Evolutionary conservation across 2,888 invertebrate species (phyloP).

Genomic region (Folsomia candida): DNA sequence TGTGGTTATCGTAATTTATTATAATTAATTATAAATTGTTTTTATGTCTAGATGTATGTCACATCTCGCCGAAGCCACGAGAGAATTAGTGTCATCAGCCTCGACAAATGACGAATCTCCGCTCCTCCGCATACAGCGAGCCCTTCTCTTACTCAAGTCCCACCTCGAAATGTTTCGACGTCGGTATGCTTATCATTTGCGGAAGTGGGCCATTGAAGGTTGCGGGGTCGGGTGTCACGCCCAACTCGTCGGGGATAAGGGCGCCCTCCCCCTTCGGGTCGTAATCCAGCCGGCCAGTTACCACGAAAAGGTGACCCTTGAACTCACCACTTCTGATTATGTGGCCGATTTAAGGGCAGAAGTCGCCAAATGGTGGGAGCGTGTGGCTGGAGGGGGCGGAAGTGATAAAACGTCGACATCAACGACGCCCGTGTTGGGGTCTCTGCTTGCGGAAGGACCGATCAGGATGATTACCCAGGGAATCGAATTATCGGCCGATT

Average conservation of each 20-base stretch:
- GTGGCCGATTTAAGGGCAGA: slow-evolving; percentile 90
- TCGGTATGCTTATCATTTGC: slow-evolving; percentile 81
- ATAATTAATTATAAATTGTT: neutral
- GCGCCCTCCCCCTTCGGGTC: slow-evolving; percentile 70
- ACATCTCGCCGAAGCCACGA: slow-evolving; percentile 78
- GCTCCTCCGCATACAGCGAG: slow-evolving; percentile 84
- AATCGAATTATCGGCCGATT: slow-evolving; percentile 86
- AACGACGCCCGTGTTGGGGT: slow-evolving; percentile 62
- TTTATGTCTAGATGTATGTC: slow-evolving; percentile 71
- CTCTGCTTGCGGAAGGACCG: slow-evolving; percentile 71
- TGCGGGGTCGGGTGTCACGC: slow-evolving; percentile 76
- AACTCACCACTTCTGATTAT: slow-evolving; percentile 79
- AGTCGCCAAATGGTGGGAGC: slow-evolving; percentile 93
- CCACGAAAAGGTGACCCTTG: slow-evolving; percentile 76
- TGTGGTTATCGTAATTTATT: neutral
- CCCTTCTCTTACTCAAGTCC: slow-evolving; percentile 79
- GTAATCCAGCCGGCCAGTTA: slow-evolving; percentile 72
- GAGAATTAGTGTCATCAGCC: slow-evolving; percentile 60
- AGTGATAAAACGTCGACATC: slow-evolving; percentile 28
- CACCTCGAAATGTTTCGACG: slow-evolving; percentile 89
- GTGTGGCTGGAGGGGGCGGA: neutral
- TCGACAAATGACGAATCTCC: slow-evolving; percentile 70
- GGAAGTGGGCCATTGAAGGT: slow-evolving; percentile 84
- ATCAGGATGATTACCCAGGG: slow-evolving; percentile 85
- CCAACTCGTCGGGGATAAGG: slow-evolving; percentile 62